phyloP scores from a whole-genome alignment of 2,888 invertebrate species.

The Caenorhabditis sp. region DNA sequence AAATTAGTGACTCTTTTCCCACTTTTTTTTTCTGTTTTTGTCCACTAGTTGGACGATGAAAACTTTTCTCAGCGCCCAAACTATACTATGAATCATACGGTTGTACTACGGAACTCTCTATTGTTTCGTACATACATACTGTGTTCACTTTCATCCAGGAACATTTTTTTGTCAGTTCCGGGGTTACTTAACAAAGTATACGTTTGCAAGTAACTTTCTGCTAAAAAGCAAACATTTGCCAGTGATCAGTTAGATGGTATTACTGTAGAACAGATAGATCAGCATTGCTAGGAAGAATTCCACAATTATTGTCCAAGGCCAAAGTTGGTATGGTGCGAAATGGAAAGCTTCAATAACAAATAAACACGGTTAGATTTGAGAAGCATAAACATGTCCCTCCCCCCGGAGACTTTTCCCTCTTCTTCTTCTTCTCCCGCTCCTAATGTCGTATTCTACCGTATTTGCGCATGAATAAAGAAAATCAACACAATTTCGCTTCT shows the following conservation, averaged over 20 bases:
- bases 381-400: constrained; percentile 52
- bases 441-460: constrained; percentile 45
- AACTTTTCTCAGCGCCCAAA: not conserved
- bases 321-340: not conserved
- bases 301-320: no score
- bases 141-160: no score
- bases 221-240: constrained; percentile 43
- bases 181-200: constrained; percentile 1
- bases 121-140: no score
- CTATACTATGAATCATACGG: constrained; percentile 31
- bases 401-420: no score
- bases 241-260: constrained; percentile 24
- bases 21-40: not conserved
- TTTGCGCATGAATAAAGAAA: constrained; percentile 54
- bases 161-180: no score
- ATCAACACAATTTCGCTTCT: constrained; percentile 35
- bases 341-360: constrained; percentile 39
- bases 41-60: not conserved
- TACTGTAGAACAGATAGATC: no score
- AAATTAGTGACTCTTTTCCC: not conserved
- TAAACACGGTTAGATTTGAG: constrained; percentile 36
- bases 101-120: constrained; percentile 23
- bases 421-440: constrained; percentile 20
- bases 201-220: constrained; percentile 13
- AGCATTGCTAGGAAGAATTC: constrained; percentile 14